phyloP scores from a whole-genome alignment of 2,888 invertebrate species.

The Phania funesta region DNA sequence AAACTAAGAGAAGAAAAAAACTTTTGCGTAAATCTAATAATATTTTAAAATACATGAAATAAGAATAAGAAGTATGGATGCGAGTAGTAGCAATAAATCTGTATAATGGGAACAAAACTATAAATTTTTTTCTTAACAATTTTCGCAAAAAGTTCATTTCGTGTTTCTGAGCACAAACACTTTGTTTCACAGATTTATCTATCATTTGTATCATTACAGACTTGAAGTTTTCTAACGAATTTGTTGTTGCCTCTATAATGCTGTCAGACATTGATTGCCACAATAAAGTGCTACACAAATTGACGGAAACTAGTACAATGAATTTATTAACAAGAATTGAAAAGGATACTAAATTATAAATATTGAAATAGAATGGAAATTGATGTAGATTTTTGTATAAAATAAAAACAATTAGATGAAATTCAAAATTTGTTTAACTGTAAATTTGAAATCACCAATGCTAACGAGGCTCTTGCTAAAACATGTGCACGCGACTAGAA shows the following conservation, averaged over 20 bases:
- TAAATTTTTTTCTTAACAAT: slow-evolving; percentile 4
- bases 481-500: no score
- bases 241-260: background rate
- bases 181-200: slow-evolving; percentile 3
- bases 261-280: slow-evolving; percentile 39
- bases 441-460: no score
- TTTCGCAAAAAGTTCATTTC: slow-evolving; percentile 37
- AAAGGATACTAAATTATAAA: background rate
- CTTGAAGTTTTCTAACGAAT: slow-evolving; percentile 29
- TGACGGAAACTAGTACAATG: background rate
- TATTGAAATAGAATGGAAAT: background rate
- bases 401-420: background rate
- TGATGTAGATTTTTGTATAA: background rate
- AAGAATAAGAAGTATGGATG: slow-evolving; percentile 35
- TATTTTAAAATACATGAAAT: slow-evolving; percentile 38
- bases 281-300: slow-evolving; percentile 33
- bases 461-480: no score
- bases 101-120: slow-evolving; percentile 46
- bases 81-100: slow-evolving; percentile 37
- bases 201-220: slow-evolving; percentile 37
- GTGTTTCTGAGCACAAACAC: background rate
- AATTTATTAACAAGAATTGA: background rate
- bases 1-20: slow-evolving; percentile 17
- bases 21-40: slow-evolving; percentile 65
- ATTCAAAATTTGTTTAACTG: no score